Conservation (phyloP, 2,888 invertebrate species). For the Erebia palarica region DNA sequence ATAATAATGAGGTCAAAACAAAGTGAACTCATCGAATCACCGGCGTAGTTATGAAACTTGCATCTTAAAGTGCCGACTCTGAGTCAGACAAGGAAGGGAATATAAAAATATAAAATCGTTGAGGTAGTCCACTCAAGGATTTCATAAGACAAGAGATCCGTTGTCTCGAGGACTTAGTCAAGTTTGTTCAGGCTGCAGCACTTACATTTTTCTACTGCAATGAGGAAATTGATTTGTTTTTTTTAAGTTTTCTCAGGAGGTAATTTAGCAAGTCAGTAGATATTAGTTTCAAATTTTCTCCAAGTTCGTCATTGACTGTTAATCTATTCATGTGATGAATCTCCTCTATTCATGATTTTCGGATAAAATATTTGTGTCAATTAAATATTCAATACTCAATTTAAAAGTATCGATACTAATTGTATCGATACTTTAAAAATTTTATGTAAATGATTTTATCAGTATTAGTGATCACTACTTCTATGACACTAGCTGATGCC, state of each 20-base stretch:
- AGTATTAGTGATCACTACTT: too few relatives aligned
- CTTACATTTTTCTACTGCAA: slow-evolving; percentile 44
- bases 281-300: background rate
- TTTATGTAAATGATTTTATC: too few relatives aligned
- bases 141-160: slow-evolving; percentile 52
- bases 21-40: slow-evolving; percentile 5
- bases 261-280: slow-evolving; percentile 16
- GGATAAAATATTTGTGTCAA: too few relatives aligned
- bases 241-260: slow-evolving; percentile 22
- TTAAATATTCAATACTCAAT: too few relatives aligned
- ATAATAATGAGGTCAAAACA: slow-evolving; percentile 4
- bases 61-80: slow-evolving; percentile 25
- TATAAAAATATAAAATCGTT: slow-evolving; percentile 44
- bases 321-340: too few relatives aligned
- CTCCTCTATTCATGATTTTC: too few relatives aligned
- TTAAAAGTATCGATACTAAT: too few relatives aligned
- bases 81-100: slow-evolving; percentile 28
- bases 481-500: too few relatives aligned
- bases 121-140: slow-evolving; percentile 47
- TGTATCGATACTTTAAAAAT: too few relatives aligned
- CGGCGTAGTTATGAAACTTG: slow-evolving; percentile 21
- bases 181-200: slow-evolving; percentile 47
- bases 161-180: slow-evolving; percentile 51
- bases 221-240: slow-evolving; percentile 38
- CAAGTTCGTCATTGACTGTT: background rate